phyloP scores from a whole-genome alignment of 2,113 vertebrate genomes.

The Callaeas wilsoni region DNA sequence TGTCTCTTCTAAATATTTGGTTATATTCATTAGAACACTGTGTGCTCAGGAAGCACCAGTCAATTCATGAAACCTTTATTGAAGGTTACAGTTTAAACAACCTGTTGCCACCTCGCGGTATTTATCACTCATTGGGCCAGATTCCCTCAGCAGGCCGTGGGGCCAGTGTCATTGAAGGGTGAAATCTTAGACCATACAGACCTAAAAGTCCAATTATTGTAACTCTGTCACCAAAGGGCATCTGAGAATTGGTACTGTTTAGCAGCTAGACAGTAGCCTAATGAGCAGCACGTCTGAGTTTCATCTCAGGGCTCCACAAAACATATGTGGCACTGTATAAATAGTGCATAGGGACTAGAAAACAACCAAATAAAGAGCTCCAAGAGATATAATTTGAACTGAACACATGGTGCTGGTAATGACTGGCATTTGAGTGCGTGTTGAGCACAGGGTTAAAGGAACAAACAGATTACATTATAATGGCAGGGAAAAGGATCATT shows the following conservation, averaged over 20 bases:
- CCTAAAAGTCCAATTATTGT: background rate
- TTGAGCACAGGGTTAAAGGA: background rate
- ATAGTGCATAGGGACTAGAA: background rate
- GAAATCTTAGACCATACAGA: background rate
- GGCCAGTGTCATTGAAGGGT: background rate
- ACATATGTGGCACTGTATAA: background rate
- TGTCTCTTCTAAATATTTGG: conserved; percentile 31
- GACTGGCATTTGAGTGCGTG: background rate
- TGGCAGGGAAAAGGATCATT: background rate
- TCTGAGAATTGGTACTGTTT: background rate
- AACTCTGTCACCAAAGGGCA: background rate
- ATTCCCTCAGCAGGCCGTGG: background rate
- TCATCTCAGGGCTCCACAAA: background rate
- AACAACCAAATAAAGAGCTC: background rate
- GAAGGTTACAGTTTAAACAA: background rate
- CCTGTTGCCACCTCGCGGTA: background rate
- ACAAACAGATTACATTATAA: background rate
- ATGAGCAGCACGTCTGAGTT: background rate
- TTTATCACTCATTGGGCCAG: background rate
- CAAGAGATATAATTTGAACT: background rate
- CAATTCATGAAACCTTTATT: background rate
- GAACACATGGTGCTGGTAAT: background rate
- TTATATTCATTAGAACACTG: background rate
- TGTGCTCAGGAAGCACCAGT: background rate
- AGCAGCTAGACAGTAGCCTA: background rate